A percentile compares a stretch with the other conserved stretches of the same genome.
Evolutionary conservation across 2,113 vertebrate genomes (phyloP).

Genomic region (Lophochroa leadbeateri): DNA sequence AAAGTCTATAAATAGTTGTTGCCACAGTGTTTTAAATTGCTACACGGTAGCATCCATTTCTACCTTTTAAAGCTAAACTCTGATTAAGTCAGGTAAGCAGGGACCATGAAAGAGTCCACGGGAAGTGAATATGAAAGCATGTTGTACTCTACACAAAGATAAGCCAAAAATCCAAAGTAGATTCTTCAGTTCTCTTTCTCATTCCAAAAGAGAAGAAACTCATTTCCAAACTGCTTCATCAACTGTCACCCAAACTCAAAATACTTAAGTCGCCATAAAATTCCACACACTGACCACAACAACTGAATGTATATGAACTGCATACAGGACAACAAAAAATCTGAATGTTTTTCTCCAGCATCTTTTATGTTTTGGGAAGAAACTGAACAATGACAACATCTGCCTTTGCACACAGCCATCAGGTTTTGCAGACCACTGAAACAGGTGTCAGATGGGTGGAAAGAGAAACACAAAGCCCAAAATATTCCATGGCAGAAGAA

Average conservation of each 20-base stretch:
- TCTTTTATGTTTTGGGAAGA: not conserved
- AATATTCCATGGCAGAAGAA: not conserved
- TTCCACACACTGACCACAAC: not conserved
- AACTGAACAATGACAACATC: not conserved
- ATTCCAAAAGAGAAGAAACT: not conserved
- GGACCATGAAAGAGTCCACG: not conserved
- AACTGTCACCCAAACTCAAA: not conserved
- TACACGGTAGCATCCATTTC: not conserved
- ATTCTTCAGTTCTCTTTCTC: not conserved
- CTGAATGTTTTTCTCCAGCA: not conserved
- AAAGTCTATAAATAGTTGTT: conserved; percentile 52
- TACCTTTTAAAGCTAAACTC: not conserved
- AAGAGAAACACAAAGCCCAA: not conserved
- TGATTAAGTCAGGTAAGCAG: not conserved
- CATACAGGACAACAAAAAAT: not conserved
- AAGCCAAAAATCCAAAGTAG: not conserved
- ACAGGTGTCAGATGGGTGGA: not conserved
- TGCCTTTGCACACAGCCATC: not conserved
- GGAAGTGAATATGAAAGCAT: not conserved
- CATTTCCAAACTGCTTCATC: not conserved
- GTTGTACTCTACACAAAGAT: not conserved
- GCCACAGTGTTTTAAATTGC: conserved; percentile 7
- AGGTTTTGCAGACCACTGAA: not conserved
- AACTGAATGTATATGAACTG: not conserved
- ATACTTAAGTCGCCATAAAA: not conserved